Conservation (phyloP, 1,140 invertebrate genomes). For the Cryptotermes secundus region DNA sequence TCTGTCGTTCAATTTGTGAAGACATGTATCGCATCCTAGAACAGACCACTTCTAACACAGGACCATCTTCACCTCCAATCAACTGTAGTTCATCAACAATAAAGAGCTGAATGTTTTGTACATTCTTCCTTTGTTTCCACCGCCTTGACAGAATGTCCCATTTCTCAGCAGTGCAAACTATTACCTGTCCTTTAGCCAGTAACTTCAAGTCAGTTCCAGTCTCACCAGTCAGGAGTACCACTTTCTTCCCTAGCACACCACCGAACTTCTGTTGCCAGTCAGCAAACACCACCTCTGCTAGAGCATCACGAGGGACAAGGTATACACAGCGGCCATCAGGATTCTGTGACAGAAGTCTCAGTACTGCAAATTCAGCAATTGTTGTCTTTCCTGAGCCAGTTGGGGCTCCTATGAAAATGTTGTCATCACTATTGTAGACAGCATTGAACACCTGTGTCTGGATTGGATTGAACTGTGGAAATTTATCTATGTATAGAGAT, state of each 20-base stretch:
- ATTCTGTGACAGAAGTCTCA: conserved; percentile 81
- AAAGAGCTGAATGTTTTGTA: conserved; percentile 95
- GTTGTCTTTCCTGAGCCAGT: conserved; percentile 93
- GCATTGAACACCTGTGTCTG: conserved; percentile 99
- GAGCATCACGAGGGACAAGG: conserved; percentile 85
- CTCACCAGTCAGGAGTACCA: conserved; percentile 95
- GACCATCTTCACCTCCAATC: conserved; percentile 84
- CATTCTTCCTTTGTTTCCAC: conserved; percentile 98
- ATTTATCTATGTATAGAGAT: conserved; percentile 78
- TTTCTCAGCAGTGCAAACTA: conserved; percentile 96
- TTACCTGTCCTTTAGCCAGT: conserved; percentile 52
- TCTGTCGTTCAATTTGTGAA: conserved; percentile 90
- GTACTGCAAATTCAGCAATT: conserved; percentile 94
- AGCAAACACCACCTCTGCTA: conserved; percentile 87
- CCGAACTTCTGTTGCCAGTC: conserved; percentile 93
- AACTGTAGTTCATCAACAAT: conserved; percentile 98
- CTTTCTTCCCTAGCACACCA: conserved; percentile 76
- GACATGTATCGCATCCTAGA: conserved; percentile 97
- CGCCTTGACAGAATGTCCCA: conserved; percentile 98
- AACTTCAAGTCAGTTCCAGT: conserved; percentile 96
- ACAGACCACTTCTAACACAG: conserved; percentile 95
- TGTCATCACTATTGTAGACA: conserved; percentile 98
- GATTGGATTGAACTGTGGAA: conserved; percentile 97
- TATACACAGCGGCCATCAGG: conserved; percentile 84
- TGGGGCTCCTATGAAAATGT: conserved; percentile 97